Evolutionary conservation across 1,140 invertebrate genomes (phyloP).

Genomic region (Scylla paramamosain): DNA sequence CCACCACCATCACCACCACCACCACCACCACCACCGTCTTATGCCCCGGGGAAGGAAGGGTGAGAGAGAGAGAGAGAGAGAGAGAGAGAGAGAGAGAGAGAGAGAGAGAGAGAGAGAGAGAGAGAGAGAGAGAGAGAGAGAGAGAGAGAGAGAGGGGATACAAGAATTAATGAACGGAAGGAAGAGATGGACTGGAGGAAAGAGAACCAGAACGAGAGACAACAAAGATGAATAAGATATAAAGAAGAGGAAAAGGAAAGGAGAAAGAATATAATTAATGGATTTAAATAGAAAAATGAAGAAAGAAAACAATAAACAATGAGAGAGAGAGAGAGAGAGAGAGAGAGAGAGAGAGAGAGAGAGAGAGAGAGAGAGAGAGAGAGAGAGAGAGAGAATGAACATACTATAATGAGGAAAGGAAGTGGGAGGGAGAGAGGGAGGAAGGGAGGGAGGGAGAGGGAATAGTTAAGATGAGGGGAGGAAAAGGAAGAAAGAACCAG

Average conservation of each 20-base stretch:
- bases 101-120: background rate
- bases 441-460: background rate
- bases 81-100: conserved; percentile 5
- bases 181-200: background rate
- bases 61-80: too few species aligned
- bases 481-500: background rate
- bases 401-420: background rate
- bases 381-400: too few species aligned
- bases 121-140: too few species aligned
- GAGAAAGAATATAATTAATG: background rate
- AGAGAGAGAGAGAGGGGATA: background rate
- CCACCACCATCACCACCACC: too few species aligned
- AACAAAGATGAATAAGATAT: background rate
- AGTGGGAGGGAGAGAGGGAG: background rate
- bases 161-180: background rate
- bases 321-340: background rate
- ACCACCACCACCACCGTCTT: too few species aligned
- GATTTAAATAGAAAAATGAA: background rate
- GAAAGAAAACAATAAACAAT: background rate
- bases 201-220: background rate
- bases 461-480: background rate
- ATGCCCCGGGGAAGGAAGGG: too few species aligned
- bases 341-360: too few species aligned
- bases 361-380: too few species aligned
- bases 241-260: background rate